Evolutionary conservation across 2,113 vertebrate genomes (phyloP).

Genomic region (Xiphias gladius): DNA sequence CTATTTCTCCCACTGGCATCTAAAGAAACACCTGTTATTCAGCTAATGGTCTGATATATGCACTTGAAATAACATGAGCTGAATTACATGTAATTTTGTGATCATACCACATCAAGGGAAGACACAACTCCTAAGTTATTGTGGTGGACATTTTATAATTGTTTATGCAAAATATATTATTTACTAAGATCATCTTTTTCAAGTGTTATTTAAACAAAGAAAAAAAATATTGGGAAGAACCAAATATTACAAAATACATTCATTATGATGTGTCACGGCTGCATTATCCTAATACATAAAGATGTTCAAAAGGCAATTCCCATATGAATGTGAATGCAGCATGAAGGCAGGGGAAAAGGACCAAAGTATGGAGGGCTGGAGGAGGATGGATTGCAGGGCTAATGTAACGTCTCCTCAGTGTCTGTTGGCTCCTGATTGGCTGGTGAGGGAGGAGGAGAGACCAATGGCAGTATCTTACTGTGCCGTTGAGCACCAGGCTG

Average conservation of each 20-base stretch:
- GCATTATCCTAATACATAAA: neutral
- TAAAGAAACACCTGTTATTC: neutral
- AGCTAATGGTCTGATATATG: neutral
- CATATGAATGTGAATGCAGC: conserved; percentile 18
- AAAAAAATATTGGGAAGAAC: neutral
- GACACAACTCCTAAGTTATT: neutral
- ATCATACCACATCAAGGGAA: neutral
- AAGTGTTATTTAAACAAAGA: neutral
- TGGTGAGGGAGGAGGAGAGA: conserved; percentile 52
- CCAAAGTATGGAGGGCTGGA: conserved; percentile 23
- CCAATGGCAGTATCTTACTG: conserved; percentile 70
- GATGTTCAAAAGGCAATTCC: conserved; percentile 1
- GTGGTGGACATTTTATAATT: conserved; percentile 1
- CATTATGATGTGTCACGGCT: neutral
- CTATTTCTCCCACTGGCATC: neutral
- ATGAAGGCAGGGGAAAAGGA: conserved; percentile 20
- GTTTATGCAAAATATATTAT: neutral
- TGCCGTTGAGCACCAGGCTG: conserved; percentile 70
- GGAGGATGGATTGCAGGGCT: conserved; percentile 34
- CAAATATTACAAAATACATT: neutral
- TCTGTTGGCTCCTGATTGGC: conserved; percentile 63
- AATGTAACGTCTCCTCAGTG: conserved; percentile 58
- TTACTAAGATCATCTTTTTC: neutral
- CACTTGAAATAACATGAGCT: neutral
- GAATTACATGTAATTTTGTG: neutral